Percentiles rank a stretch among this genome's conserved stretches.
Evolutionary conservation across 2,113 vertebrate species (phyloP).

Genomic region (Syrrhaptes paradoxus): DNA sequence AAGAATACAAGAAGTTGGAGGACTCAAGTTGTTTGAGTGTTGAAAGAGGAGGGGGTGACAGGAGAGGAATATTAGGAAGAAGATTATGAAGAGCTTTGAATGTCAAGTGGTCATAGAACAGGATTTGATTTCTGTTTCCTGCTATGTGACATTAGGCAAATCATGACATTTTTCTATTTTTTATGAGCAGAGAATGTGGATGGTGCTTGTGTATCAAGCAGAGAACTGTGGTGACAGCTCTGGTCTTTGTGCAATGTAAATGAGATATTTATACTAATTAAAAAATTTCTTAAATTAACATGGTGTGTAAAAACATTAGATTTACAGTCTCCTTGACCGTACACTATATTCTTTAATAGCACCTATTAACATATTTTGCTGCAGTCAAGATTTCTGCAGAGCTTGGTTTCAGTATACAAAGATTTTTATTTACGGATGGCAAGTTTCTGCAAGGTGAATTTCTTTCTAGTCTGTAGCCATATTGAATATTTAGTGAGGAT

Average conservation of each 20-base stretch:
- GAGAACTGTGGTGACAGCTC: not conserved
- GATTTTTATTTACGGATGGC: conserved; percentile 24
- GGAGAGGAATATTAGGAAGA: conserved; percentile 1
- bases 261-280: conserved; percentile 18
- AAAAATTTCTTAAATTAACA: not conserved
- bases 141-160: conserved; percentile 50
- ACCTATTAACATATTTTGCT: conserved; percentile 13
- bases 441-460: not conserved
- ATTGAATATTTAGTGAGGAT: not conserved
- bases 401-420: not conserved
- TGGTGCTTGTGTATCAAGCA: conserved; percentile 10
- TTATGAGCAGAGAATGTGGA: not conserved
- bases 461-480: not conserved
- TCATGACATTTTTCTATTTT: conserved; percentile 30
- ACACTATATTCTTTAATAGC: not conserved
- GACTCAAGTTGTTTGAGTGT: not conserved
- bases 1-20: not conserved
- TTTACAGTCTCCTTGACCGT: not conserved
- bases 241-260: not conserved
- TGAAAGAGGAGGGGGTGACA: not conserved
- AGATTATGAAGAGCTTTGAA: conserved; percentile 48
- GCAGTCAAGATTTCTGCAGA: conserved; percentile 3
- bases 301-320: not conserved
- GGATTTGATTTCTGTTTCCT: conserved; percentile 49
- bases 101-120: conserved; percentile 57